Conservation (phyloP, 2,888 invertebrate species). For the Glaucopsyche alexis region DNA sequence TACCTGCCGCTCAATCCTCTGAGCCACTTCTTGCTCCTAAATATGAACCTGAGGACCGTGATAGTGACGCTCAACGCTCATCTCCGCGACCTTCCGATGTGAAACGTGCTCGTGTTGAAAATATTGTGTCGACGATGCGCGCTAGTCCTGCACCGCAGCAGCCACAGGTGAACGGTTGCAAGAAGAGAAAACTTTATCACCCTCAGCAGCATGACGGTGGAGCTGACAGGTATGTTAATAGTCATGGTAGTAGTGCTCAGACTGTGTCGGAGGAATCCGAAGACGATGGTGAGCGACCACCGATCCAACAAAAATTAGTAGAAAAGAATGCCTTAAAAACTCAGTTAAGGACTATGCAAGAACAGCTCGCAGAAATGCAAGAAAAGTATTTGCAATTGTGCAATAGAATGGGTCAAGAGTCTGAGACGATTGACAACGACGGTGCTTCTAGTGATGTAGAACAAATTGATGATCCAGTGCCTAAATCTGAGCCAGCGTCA, state of each 20-base stretch:
- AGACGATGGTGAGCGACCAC: slow-evolving; percentile 87
- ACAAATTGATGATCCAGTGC: slow-evolving; percentile 71
- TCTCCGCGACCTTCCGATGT: slow-evolving; percentile 85
- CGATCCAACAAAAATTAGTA: slow-evolving; percentile 90
- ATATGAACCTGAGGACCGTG: slow-evolving; percentile 82
- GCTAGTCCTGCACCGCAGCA: slow-evolving; percentile 89
- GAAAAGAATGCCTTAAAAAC: slow-evolving; percentile 93
- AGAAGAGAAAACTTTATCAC: slow-evolving; percentile 96
- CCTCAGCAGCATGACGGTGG: slow-evolving; percentile 94
- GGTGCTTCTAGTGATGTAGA: slow-evolving; percentile 88
- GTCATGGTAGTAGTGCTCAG: slow-evolving; percentile 72
- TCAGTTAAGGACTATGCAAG: slow-evolving; percentile 92
- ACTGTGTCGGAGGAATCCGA: slow-evolving; percentile 85
- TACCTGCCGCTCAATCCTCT: slow-evolving; percentile 78
- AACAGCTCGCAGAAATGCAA: slow-evolving; percentile 94
- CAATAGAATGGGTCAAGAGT: slow-evolving; percentile 90
- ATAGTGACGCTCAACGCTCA: slow-evolving; percentile 80
- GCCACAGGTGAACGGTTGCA: slow-evolving; percentile 93
- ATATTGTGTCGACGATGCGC: slow-evolving; percentile 96
- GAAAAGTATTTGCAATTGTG: slow-evolving; percentile 93
- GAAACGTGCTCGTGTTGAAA: slow-evolving; percentile 96
- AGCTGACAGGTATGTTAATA: slow-evolving; percentile 79
- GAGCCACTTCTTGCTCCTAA: slow-evolving; percentile 82
- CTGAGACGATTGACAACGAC: slow-evolving; percentile 87
- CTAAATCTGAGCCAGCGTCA: slow-evolving; percentile 80